A percentile compares a stretch with the other conserved stretches of the same genome.
Conservation (phyloP, 1,140 invertebrate genomes). For the Cyrtorhinus lividipennis region DNA sequence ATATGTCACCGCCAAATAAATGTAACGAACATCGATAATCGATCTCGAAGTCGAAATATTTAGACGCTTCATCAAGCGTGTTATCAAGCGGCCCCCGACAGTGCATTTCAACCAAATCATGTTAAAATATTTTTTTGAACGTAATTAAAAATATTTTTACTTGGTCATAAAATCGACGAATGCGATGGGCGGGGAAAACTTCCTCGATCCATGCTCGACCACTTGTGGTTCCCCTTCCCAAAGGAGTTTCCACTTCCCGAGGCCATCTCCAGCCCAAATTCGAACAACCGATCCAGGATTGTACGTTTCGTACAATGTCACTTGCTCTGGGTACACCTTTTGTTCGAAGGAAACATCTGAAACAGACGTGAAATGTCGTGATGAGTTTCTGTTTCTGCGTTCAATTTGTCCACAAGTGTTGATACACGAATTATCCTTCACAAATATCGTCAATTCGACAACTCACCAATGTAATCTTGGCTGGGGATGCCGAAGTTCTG, state of each 20-base stretch:
- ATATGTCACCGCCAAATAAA: too few species aligned
- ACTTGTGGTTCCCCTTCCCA: constrained; percentile 57
- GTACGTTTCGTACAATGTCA: constrained; percentile 76
- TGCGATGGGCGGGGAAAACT: constrained; percentile 57
- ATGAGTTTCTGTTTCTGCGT: not conserved
- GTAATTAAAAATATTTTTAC: constrained; percentile 34
- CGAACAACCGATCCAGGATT: constrained; percentile 75
- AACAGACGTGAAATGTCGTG: constrained; percentile 20
- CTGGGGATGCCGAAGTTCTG: constrained; percentile 54
- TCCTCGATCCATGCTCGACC: constrained; percentile 39
- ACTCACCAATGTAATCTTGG: constrained; percentile 72
- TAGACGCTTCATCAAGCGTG: too few species aligned
- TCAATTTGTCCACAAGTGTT: not conserved
- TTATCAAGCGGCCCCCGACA: too few species aligned
- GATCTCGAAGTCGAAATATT: too few species aligned
- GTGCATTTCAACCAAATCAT: too few species aligned
- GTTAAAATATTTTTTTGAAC: too few species aligned
- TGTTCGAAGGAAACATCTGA: constrained; percentile 57
- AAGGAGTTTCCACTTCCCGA: constrained; percentile 50
- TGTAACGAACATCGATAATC: too few species aligned
- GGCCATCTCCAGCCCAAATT: constrained; percentile 52
- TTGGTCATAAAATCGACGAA: constrained; percentile 44
- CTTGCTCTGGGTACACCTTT: constrained; percentile 55
- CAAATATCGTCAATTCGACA: not conserved
- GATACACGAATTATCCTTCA: not conserved